These are phyloP conservation scores for Polypterus bichir DNA, from an alignment of 2,113 vertebrate genomes.

Conservation along the genomic window DNA sequence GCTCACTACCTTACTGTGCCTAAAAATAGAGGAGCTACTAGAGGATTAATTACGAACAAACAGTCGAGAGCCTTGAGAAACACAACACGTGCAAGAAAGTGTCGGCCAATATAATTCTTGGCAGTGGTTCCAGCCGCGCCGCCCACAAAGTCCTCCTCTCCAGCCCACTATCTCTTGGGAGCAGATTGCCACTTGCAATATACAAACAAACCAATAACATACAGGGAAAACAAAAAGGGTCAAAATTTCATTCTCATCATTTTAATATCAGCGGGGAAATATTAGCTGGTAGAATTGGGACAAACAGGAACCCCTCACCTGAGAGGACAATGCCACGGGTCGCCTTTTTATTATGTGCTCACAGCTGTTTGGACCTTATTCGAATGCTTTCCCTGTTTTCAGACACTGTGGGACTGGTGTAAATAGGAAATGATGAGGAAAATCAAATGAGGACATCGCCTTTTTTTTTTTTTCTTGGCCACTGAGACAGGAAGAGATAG, in stretches of 20 bases:
- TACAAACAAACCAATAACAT: constrained; percentile 20
- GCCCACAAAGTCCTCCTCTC: constrained; percentile 17
- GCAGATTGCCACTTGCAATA: neutral
- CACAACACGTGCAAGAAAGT: constrained; percentile 24
- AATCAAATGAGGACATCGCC: constrained; percentile 48
- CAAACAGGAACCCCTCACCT: constrained; percentile 41
- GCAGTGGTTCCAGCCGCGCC: constrained; percentile 13
- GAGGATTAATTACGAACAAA: constrained; percentile 20
- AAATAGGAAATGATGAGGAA: constrained; percentile 63
- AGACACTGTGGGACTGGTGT: constrained; percentile 42
- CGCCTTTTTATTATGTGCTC: constrained; percentile 27
- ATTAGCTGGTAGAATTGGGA: constrained; percentile 26
- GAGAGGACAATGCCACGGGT: constrained; percentile 36
- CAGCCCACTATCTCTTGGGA: constrained; percentile 5
- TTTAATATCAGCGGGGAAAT: constrained; percentile 37
- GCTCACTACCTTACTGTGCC: neutral
- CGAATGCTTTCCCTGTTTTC: constrained; percentile 36
- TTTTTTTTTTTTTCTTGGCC: constrained; percentile 39
- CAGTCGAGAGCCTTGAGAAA: constrained; percentile 25
- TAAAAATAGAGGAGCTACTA: constrained; percentile 28
- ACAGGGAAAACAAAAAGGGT: constrained; percentile 12
- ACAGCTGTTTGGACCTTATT: constrained; percentile 48
- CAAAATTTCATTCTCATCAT: constrained; percentile 25
- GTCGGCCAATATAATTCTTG: constrained; percentile 18
- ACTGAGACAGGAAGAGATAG: constrained; percentile 74